A percentile compares a stretch with the other conserved stretches of the same genome.
These are phyloP conservation scores for Todiramphus saurophagus DNA, from an alignment of 2,113 vertebrate species.

Conservation along the genomic window DNA sequence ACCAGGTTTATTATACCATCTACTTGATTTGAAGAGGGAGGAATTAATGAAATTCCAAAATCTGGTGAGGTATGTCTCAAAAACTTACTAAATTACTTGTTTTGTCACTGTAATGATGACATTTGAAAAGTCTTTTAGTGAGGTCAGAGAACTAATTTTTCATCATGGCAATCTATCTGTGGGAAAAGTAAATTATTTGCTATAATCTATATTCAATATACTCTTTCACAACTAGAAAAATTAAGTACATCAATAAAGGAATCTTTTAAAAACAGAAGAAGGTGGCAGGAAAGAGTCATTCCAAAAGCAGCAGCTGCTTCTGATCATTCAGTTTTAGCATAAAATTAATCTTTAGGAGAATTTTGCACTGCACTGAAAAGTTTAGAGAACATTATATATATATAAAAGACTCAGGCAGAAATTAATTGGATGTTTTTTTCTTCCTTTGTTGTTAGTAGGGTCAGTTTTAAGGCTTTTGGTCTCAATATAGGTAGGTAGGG, in stretches of 20 bases:
- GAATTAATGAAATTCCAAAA: constrained; percentile 15
- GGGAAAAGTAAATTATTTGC: neutral
- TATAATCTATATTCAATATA: neutral
- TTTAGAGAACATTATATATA: neutral
- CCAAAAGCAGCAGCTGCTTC: neutral
- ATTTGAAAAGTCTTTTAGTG: neutral
- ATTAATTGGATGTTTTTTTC: neutral
- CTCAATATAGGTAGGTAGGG: neutral
- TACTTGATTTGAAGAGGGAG: neutral
- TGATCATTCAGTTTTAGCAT: neutral
- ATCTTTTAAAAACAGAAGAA: neutral
- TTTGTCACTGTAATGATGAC: neutral
- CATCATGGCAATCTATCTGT: neutral
- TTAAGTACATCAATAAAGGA: neutral
- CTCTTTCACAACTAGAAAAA: neutral
- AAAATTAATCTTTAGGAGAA: neutral
- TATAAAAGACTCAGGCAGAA: neutral
- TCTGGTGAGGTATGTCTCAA: neutral
- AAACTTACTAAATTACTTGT: constrained; percentile 16
- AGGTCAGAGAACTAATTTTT: neutral
- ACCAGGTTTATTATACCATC: neutral
- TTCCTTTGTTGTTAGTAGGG: neutral
- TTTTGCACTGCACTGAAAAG: neutral
- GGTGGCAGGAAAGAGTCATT: neutral
- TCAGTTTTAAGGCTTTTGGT: neutral